Conservation (phyloP, 2,888 invertebrate species). For the Eupithecia dodoneata region DNA sequence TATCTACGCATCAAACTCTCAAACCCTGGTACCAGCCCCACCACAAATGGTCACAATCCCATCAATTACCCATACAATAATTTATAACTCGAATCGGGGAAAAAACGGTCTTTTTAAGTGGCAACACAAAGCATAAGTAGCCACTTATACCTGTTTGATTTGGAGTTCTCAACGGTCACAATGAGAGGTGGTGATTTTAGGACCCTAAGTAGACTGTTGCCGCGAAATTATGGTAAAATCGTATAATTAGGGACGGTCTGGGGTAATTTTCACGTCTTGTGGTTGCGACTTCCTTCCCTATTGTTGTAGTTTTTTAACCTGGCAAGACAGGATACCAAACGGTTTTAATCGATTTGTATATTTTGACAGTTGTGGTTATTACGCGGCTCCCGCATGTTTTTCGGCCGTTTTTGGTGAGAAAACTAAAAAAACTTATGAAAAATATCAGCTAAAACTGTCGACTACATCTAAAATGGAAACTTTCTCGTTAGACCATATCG, state of each 20-base stretch:
- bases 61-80: slow-evolving; percentile 57
- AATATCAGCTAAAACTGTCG: neutral
- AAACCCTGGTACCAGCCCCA: slow-evolving; percentile 42
- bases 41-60: slow-evolving; percentile 44
- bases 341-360: slow-evolving; percentile 77
- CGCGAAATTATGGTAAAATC: slow-evolving; percentile 79
- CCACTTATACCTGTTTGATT: slow-evolving; percentile 66
- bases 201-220: slow-evolving; percentile 59
- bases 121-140: slow-evolving; percentile 46
- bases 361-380: slow-evolving; percentile 80
- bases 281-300: slow-evolving; percentile 78
- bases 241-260: slow-evolving; percentile 77
- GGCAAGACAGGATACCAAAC: slow-evolving; percentile 60
- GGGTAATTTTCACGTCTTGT: slow-evolving; percentile 74
- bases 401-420: slow-evolving; percentile 39
- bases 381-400: slow-evolving; percentile 57
- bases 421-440: neutral
- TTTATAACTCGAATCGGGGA: slow-evolving; percentile 52
- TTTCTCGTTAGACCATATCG: neutral
- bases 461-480: neutral
- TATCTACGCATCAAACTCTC: slow-evolving; percentile 34
- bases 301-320: slow-evolving; percentile 66
- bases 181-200: slow-evolving; percentile 73
- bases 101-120: slow-evolving; percentile 49
- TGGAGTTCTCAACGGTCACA: slow-evolving; percentile 67